Evolutionary conservation across 1,140 invertebrate genomes (phyloP), one percentile per base, ranked within the genome.

Genomic region (Musca domestica): DNA sequence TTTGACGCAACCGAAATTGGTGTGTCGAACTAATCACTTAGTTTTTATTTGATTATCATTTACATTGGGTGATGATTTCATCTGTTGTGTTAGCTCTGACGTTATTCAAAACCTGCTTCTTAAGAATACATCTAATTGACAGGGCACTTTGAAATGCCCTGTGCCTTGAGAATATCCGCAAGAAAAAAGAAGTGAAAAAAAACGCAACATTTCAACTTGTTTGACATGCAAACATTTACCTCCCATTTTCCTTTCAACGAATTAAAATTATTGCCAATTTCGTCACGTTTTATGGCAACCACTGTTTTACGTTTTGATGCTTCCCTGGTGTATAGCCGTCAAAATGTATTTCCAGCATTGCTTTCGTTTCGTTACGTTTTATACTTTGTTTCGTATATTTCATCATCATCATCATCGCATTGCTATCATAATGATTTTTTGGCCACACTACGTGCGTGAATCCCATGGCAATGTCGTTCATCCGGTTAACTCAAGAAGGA

Each of bases 211-310:
- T 41, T 41, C 34, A 41, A 41, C 6, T 41, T 41, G 12, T 12
- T 41, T 12, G 34, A 41, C 34, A 41, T 41, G 34, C 34, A 41
- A 41, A 41, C 34, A 41, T 5, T 41, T 41, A 9, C 54, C 54
- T 56, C 27, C 23, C 23, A 23, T 23, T 54, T 54, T 54, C 22
- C 15, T 56, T 56, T 56, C n/a, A 3, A 27, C 5, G 22, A 25
- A 34, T 61, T 61, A 34, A 61, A 61, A 61, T 61, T 61, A 61
- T 61, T 61, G 63, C 41, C 34, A 64, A 48, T 64, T 48, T 64
- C 63, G 41, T 64, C 63, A 64, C 63, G 63, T 64, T 64, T 64
- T 64, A 64, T 64, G 41, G 41, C 63, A 64, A 64, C 63, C 63
- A 64, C 63, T 64, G 22, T 49, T 64, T 48, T 64, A 64, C 63